Base-by-base conservation (phyloP, 1,140 invertebrate genomes). In the Chlorops oryzae region DNA sequence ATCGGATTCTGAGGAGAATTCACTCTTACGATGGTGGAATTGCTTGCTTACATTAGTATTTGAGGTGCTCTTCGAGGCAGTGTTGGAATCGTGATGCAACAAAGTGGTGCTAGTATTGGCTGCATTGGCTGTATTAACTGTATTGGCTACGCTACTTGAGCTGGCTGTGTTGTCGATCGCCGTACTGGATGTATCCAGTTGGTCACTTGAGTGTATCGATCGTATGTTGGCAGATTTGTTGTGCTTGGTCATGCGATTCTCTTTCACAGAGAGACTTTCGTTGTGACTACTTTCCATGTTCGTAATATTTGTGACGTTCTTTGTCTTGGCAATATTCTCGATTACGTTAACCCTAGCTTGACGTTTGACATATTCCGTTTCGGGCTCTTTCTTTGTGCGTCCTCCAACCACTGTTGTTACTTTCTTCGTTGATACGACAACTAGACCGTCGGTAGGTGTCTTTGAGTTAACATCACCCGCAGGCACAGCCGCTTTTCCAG, bases 1-100 rank as follows among this genome's bases (percentile, higher is more conserved):
- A 57, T 88, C 81, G 0, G 80, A 77, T n/a, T 84, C 80, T 0
- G 84, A 83, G 1, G 84, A 80, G 41, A 90, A 81, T 20, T 87
- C 77, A 37, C 81, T 88, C 55, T 83, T 84, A 12, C 85, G 76
- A 56, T 86, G 84, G 55, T 70, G 67, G 47, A 67, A 70, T 24
- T 70, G 59, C 47, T 70, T 70, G 0, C 10, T 40, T 40, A 17
- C 17, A 10, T 13, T 40, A n/a, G n/a, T n/a, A 32, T 32, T 32
- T 15, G 50, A 52, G 17, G 34, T 39, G 1, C 35, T 39, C 12
- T 42, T 12, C 4, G 43, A 51, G 18, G 35, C 15, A 6, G 37
- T 48, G 23, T 32, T 45, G 5, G 50, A 28, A 28, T 25, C n/a
- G n/a, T n/a, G n/a, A n/a, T n/a, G n/a, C n/a, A n/a, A n/a, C n/a